phyloP scores from a whole-genome alignment of 1,140 invertebrate species.

The Hylaeus volcanicus region DNA sequence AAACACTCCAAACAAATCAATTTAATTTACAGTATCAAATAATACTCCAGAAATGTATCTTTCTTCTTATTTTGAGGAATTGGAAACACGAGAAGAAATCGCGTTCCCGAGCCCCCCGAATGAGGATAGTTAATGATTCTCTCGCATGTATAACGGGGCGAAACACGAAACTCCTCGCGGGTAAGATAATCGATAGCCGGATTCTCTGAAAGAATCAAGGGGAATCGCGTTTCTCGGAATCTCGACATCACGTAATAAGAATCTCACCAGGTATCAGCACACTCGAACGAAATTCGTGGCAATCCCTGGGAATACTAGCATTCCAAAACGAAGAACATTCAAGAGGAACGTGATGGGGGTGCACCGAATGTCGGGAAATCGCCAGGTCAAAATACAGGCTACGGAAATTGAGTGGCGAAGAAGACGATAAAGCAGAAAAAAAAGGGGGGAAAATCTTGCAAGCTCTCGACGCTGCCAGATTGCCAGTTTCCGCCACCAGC shows the following conservation, averaged over 20 bases:
- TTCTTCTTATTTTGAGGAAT: too few species aligned
- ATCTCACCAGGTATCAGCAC: slow-evolving; percentile 8
- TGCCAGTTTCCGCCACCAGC: not conserved
- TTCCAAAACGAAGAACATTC: slow-evolving; percentile 20
- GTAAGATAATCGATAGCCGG: not conserved
- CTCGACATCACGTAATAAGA: not conserved
- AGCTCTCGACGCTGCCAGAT: not conserved
- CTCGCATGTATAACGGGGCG: too few species aligned
- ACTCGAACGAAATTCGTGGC: not conserved
- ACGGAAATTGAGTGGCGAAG: slow-evolving; percentile 16
- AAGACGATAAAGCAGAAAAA: slow-evolving; percentile 5
- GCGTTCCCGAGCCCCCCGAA: too few species aligned
- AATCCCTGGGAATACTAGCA: not conserved
- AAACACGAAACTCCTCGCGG: not conserved
- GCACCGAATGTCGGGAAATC: not conserved
- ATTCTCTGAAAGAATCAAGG: not conserved
- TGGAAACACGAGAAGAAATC: too few species aligned
- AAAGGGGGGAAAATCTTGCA: not conserved
- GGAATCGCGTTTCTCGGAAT: not conserved
- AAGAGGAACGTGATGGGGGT: slow-evolving; percentile 14
- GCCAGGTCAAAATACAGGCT: slow-evolving; percentile 7
- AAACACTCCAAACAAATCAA: too few species aligned
- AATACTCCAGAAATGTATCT: not conserved
- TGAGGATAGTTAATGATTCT: too few species aligned
- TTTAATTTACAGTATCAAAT: too few species aligned